Base-by-base conservation (phyloP, 2,888 invertebrate genomes). In the Mesochorus sp. region DNA sequence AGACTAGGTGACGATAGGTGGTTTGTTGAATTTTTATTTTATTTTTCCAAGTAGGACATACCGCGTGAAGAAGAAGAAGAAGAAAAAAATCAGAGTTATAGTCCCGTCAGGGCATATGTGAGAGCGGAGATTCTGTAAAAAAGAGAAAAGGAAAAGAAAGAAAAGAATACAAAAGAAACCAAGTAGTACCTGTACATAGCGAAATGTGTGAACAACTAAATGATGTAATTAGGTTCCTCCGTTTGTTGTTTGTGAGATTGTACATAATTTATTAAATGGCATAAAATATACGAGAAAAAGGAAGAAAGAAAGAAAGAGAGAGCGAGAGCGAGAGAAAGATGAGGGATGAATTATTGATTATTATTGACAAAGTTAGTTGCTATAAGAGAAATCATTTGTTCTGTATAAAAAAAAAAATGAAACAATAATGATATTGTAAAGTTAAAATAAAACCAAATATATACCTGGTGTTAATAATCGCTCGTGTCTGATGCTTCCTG, bases 211-310 rank as follows among this genome's bases (percentile, higher is more conserved):
- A 88, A 88, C 87, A 89, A 88, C 86, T 89, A 87, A 71, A 89
- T 85, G 85, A 90, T 90, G 89, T 90, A 90, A 91, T 91, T 91
- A 91, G 89, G 89, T 90, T 90, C 87, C 89, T 91, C 88, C 86
- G 89, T 91, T 91, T 91, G 90, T 88, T 91, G 90, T 91, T 90
- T 91, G 90, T 89, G 91, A 91, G 88, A 90, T 90, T 91, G 91
- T 91, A 91, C 85, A 91, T 91, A 91, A 91, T 90, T 91, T 91
- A 90, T 90, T 89, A 88, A 89, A 87, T 83, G 85, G 84, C 86
- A 86, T 84, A 85, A 85, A 82, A 87, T 85, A 84, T 83, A 82
- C 83, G 80, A 85, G 55, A 83, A 84, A 80, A 79, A 80, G 74
- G 79, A 76, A 61, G 42, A 28, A 71, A 55, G 19, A 68, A 57